Evolutionary conservation across 1,140 invertebrate species (phyloP).

Genomic region (Drosophila seguyi): DNA sequence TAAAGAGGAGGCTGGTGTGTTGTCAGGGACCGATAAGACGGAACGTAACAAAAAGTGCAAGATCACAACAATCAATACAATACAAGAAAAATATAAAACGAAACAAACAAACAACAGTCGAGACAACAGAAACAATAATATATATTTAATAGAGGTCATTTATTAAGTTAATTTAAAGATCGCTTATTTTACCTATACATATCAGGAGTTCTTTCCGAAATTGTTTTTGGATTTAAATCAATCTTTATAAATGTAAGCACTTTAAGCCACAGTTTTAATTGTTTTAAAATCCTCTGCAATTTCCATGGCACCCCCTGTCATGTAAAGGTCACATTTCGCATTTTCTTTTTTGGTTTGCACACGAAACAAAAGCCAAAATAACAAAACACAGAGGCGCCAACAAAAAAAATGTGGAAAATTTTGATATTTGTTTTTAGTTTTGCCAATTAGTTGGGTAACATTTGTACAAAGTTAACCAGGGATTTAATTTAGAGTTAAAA

Average conservation of each 20-base stretch:
- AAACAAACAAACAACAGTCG: slow-evolving; percentile 37
- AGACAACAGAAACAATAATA: slow-evolving; percentile 45
- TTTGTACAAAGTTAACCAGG: slow-evolving; percentile 1
- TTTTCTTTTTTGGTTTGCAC: slow-evolving; percentile 44
- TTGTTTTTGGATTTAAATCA: not conserved
- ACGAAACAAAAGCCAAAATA: slow-evolving; percentile 60
- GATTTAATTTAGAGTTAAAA: slow-evolving; percentile 39
- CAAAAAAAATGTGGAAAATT: slow-evolving; percentile 75
- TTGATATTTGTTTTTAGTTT: slow-evolving; percentile 26
- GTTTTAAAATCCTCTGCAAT: not conserved
- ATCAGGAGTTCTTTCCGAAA: not conserved
- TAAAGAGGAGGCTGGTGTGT: slow-evolving; percentile 26
- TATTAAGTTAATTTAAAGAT: slow-evolving; percentile 14
- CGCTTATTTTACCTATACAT: slow-evolving; percentile 28
- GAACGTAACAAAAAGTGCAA: slow-evolving; percentile 41
- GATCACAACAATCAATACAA: slow-evolving; percentile 51
- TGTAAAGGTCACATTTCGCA: not conserved
- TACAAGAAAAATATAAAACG: not conserved
- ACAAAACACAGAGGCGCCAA: slow-evolving; percentile 24
- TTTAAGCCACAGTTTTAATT: not conserved
- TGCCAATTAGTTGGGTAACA: slow-evolving; percentile 11
- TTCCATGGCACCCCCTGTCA: not conserved
- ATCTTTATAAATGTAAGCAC: no score
- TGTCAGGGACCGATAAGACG: slow-evolving; percentile 46
- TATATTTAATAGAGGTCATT: slow-evolving; percentile 20